Base-by-base conservation (phyloP, 64 coral and sea anemone genomes). In the Montipora foliosa region DNA sequence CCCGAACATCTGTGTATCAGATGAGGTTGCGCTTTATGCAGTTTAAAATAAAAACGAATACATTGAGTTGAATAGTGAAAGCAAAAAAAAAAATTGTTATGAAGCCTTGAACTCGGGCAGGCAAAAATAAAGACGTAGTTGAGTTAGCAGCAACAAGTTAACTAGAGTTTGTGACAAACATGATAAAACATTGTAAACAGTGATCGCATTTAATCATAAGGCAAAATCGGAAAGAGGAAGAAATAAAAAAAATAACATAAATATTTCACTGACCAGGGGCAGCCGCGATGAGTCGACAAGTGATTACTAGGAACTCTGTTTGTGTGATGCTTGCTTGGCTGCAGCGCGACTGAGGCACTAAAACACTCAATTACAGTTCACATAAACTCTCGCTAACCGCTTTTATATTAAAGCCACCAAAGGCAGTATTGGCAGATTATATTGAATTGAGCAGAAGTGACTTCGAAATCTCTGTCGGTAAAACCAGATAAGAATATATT, bases 1-100 rank as follows among this genome's bases (percentile, higher is more conserved):
- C 82, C 71, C 47, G 66, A 69, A 86, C 82, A 86, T 86, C 82
- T 86, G 82, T 86, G 82, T 86, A 86, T 71, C 64, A 86, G 44
- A 86, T 86, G 62, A 70, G 16, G n/a, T 7, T 86, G 5, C 50
- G 82, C 82, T 86, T 20, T 8, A 86, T 44, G 82, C 62, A 49
- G 49, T 64, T 86, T 50, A 3, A 48, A 57, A 57, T 57, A 57
- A 78, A 45, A 78, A 86, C 66, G 66, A 86, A 86, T 71, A 86
- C 19, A 71, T 71, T 70, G 71, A 16, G 47, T 71, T 49, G 66
- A 86, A 86, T 70, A 49, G 61, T 71, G 4, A 44, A 19, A 15
- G 61, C 4, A 44, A 82, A 82, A 3, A 5, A n/a, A 61, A 21
- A 62, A 82, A 37, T 64, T 64, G 61, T 12, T 14, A 64, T 64